A percentile compares a stretch with the other conserved stretches of the same genome.
These are phyloP conservation scores for Phenganax subtilis DNA, from an alignment of 92 coral and sea anemone species.

Conservation along the genomic window DNA sequence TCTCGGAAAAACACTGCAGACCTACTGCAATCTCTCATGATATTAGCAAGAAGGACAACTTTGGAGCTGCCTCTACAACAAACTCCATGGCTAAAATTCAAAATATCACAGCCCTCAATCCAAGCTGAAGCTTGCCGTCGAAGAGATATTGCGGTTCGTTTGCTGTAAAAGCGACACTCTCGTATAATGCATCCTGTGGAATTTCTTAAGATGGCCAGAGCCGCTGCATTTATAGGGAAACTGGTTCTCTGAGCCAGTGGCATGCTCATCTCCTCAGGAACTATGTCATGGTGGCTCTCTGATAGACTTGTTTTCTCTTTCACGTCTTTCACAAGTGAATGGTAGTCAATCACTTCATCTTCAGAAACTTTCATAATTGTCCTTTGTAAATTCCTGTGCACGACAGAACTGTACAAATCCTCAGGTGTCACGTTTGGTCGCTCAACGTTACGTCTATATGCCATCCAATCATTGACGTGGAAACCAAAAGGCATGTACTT, in stretches of 20 bases:
- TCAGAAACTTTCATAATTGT: conserved; percentile 22
- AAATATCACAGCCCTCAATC: conserved; percentile 89
- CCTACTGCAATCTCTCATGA: conserved; percentile 78
- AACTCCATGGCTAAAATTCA: conserved; percentile 64
- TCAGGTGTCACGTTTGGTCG: conserved; percentile 54
- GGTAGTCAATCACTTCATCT: conserved; percentile 35
- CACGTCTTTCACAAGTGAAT: conserved; percentile 33
- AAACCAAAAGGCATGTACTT: conserved; percentile 70
- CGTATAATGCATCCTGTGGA: conserved; percentile 82
- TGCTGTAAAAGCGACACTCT: conserved; percentile 61
- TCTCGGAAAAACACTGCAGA: conserved; percentile 94
- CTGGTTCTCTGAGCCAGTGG: conserved; percentile 45
- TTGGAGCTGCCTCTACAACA: conserved; percentile 78
- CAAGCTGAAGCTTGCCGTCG: conserved; percentile 87
- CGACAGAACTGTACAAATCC: conserved; percentile 69
- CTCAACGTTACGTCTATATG: conserved; percentile 45
- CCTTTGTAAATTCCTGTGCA: conserved; percentile 36
- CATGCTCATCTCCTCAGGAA: conserved; percentile 50
- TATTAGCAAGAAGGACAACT: conserved; percentile 69
- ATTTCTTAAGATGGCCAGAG: conserved; percentile 67
- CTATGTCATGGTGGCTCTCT: conserved; percentile 47
- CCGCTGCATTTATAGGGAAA: conserved; percentile 56
- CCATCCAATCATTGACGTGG: conserved; percentile 82
- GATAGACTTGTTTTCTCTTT: conserved; percentile 18
- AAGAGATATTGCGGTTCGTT: conserved; percentile 76